Evolutionary conservation across 92 coral and sea anemone species (phyloP).

Genomic region (Porites evermanni): DNA sequence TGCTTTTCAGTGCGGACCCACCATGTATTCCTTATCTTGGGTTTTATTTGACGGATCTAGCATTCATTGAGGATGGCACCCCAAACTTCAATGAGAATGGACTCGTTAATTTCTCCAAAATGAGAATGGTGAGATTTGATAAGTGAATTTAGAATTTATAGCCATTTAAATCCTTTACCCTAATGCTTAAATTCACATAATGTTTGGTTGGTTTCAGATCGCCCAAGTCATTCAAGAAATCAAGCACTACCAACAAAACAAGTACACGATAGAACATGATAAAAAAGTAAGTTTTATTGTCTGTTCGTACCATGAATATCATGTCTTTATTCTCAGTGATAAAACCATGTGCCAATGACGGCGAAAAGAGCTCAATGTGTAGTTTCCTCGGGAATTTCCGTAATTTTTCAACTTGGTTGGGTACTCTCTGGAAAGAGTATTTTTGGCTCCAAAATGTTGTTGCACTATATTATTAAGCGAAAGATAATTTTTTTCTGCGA

Average conservation of each 20-base stretch:
- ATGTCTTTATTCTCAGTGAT: not conserved
- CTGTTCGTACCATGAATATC: not conserved
- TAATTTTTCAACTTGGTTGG: too few species aligned
- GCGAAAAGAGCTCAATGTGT: not conserved
- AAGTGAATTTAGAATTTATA: not conserved
- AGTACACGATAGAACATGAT: conserved; percentile 80
- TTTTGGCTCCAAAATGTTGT: too few species aligned
- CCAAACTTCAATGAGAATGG: conserved; percentile 90
- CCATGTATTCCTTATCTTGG: conserved; percentile 99
- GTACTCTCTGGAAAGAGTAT: too few species aligned
- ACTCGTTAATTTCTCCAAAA: conserved; percentile 93
- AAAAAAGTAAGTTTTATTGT: conserved; percentile 64
- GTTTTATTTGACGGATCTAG: conserved; percentile 93
- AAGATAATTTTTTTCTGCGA: too few species aligned
- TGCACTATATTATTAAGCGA: too few species aligned
- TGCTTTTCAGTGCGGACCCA: conserved; percentile 84
- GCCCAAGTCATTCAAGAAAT: conserved; percentile 97
- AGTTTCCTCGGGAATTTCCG: too few species aligned
- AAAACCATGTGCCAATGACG: too few species aligned
- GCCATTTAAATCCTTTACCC: not conserved
- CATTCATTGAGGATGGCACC: conserved; percentile 98
- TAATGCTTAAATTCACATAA: too few species aligned
- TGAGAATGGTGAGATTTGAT: conserved; percentile 90
- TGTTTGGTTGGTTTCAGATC: conserved; percentile 60
- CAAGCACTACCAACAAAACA: conserved; percentile 90